These are phyloP conservation scores for Operophtera brumata DNA, from an alignment of 2,888 invertebrate genomes.

Conservation along the genomic window DNA sequence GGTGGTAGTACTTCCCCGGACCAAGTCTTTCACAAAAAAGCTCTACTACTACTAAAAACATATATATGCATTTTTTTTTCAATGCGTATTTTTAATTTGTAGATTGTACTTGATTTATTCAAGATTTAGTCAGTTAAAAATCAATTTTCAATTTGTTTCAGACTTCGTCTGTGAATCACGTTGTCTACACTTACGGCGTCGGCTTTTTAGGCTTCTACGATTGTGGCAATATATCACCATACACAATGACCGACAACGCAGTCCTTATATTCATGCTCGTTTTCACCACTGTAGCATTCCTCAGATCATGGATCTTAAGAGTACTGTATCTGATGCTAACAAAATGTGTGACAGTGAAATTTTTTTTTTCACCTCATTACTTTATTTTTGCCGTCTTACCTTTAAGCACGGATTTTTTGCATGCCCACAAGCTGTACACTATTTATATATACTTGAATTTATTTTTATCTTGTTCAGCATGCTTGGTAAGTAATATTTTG, in stretches of 20 bases:
- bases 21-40: too few relatives aligned
- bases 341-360: conserved; percentile 45
- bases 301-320: conserved; percentile 54
- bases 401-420: conserved; percentile 53
- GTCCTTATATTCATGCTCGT: conserved; percentile 52
- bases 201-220: conserved; percentile 62
- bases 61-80: too few relatives aligned
- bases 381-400: conserved; percentile 57
- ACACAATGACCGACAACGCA: conserved; percentile 61
- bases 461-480: conserved; percentile 41
- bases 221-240: conserved; percentile 55
- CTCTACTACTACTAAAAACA: too few relatives aligned
- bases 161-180: conserved; percentile 41
- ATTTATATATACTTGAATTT: conserved; percentile 54
- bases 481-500: conserved; percentile 44
- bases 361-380: conserved; percentile 43
- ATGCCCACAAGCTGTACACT: conserved; percentile 50
- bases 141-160: conserved; percentile 58
- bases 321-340: conserved; percentile 45
- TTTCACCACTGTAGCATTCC: conserved; percentile 46
- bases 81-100: too few relatives aligned
- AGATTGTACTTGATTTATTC: too few relatives aligned
- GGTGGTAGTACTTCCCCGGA: too few relatives aligned
- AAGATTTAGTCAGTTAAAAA: too few relatives aligned
- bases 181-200: conserved; percentile 52